Base-by-base conservation (phyloP, 1,140 invertebrate genomes). In the Drosophila mojavensis region DNA sequence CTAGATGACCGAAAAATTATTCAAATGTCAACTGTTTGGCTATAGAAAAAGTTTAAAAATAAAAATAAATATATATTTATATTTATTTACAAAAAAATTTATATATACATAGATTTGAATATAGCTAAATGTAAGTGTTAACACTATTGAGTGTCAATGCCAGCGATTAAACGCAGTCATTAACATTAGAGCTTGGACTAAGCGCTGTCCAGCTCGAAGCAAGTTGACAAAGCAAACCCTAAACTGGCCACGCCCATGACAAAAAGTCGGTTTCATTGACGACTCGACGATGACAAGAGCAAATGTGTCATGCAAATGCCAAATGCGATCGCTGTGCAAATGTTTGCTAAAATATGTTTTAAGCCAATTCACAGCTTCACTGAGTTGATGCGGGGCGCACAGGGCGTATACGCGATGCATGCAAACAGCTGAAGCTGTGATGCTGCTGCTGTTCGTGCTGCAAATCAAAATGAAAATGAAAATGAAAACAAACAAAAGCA, bases 361-460 rank as follows among this genome's bases (percentile, higher is more conserved):
- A 41, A 41, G 20, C 67, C 28, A 51, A 45, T 47, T 9, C 47
- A 24, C 7, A 48, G 47, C n/a, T 47, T 7, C 4, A 17, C 4
- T 0, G 2, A 6, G 0, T 24, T 45, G 47, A 30, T 70, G 64
- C 11, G 28, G 43, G 61, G 66, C 65, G 53, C 68, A 86, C 54
- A 73, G 20, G 83, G 77, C 84, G 84, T 80, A 89, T 88, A 77
- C 66, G 84, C 60, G 59, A 83, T 86, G 82, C 17, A 75, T 76
- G 82, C 47, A 41, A 36, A 61, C 55, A 59, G n/a, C 63, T 73
- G 56, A 11, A 39, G 36, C 36, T 15, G 20, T 10, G 20, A 24
- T 24, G 13, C 36, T 60, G 65, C 24, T 51, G 47, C 24, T 26
- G 10, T 58, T 20, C 45, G 45, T 36, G 30, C 10, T 24, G 45